A percentile compares a stretch with the other conserved stretches of the same genome.
Evolutionary conservation across 2,888 invertebrate genomes (phyloP).

Genomic region (Hydrotaea diabolus): DNA sequence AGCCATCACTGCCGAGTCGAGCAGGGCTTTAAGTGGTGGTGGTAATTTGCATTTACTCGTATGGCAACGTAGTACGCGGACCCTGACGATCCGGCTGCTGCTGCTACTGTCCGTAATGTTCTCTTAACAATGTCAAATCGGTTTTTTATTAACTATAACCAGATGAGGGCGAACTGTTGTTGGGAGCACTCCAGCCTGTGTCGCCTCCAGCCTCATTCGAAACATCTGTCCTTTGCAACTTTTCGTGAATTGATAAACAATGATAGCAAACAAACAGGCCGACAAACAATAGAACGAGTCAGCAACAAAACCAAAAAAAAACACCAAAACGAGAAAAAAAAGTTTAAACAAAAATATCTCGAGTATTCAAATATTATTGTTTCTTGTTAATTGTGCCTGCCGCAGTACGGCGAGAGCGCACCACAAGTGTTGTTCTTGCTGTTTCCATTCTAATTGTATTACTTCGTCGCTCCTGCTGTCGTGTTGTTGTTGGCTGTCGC

Average conservation of each 20-base stretch:
- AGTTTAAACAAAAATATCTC: slow-evolving; percentile 18
- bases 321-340: neutral
- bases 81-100: too few species aligned
- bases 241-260: slow-evolving; percentile 27
- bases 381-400: slow-evolving; percentile 50
- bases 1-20: too few species aligned
- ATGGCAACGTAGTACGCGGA: too few species aligned
- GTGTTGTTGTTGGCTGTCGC: neutral
- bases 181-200: too few species aligned
- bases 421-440: neutral
- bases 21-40: too few species aligned
- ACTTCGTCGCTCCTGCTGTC: neutral
- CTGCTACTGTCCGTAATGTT: too few species aligned
- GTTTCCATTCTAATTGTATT: slow-evolving; percentile 35
- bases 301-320: neutral
- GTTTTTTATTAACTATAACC: neutral
- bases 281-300: neutral
- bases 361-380: slow-evolving; percentile 46
- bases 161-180: neutral
- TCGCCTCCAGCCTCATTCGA: slow-evolving; percentile 25
- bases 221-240: slow-evolving; percentile 42
- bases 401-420: slow-evolving; percentile 24
- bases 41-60: too few species aligned
- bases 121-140: slow-evolving; percentile 18
- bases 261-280: neutral